Base-by-base conservation (phyloP, 2,888 invertebrate genomes). In the Eucera pruinosa region DNA sequence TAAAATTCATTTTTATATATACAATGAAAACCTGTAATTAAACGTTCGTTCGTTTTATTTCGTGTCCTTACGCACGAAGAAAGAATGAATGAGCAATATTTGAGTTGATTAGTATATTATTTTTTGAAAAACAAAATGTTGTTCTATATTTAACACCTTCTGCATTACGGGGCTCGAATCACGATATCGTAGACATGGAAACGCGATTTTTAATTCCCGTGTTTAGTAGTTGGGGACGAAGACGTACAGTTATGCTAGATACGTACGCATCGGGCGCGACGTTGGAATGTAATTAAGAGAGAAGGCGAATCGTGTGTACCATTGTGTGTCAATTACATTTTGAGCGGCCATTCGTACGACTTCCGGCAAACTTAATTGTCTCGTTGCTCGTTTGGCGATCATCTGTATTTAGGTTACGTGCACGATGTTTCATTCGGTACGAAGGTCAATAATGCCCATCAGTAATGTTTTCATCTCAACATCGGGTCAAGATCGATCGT, bases 311-410 rank as follows among this genome's bases (percentile, higher is more conserved):
- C 67, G 64, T 52, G 70, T 78, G 64, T 78, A 69, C 75, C 76
- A 76, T 82, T 72, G 80, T 76, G 74, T 58, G 85, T 77, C 85
- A 87, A 87, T 88, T 88, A 83, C 82, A 83, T 86, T 80, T 86
- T 76, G 81, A 78, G 80, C 81, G 72, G 72, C 66, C 58, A 74
- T 78, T 84, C 83, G 80, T 81, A 81, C 77, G 84, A 83, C 84
- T 88, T 86, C 84, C 85, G 80, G 68, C 60, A 60, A 73, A 78
- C 70, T 84, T 87, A 88, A 88, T 88, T 84, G 83, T 87, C 82
- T 86, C 81, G 83, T 85, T 85, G 79, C 64, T 77, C 64, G 82
- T 57, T 54, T 50, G 66, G 64, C 68, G 77, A 77, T 85, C 77
- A 54, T 33, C 74, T 64, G 64, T 69, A 80, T 75, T 66, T 69